Base-by-base conservation (phyloP, 2,888 invertebrate species). In the Drosophila conformis region DNA sequence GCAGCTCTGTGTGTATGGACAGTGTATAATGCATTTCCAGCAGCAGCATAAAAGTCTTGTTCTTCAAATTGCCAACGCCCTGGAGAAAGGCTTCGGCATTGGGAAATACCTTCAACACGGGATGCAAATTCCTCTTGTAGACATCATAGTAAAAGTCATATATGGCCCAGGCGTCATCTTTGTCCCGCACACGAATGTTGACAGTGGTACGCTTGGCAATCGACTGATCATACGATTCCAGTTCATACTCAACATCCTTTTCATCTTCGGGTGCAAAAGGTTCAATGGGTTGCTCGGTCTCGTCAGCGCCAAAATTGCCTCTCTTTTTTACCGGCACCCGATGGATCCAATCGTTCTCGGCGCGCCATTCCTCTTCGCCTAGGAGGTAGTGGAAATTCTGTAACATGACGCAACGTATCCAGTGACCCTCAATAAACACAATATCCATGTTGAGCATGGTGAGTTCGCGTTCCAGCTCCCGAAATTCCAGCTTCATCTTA, bases 341-440 rank as follows among this genome's bases (percentile, higher is more conserved):
- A 71, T 93, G 93, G 25, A 93, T 93, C 93, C 93, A 93, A 67
- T 93, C 93, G 53, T 93, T 31, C 54, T 91, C 81, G 4, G 83
- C 67, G 0, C 93, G 91, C 93, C 93, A 93, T 31, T 91, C 92
- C 51, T 90, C 83, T 31, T 92, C 92, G 1, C 91, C 92, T n/a
- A 93, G 68, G 15, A 93, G 71, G 65, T 93, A 93, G 21, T 93
- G 93, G 46, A 93, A 93, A 66, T 93, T 93, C 77, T 93, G 93
- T 59, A 93, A 54, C 84, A 93, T 92, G 0, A 89, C 90, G 25
- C 91, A 88, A 2, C 89, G 87, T 49, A 92, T 91, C 92, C 92
- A 93, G 60, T 92, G 90, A 4, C 91, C 91, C 68, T 93, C 93
- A 25, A 91, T 91, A 33, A 91, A 93, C 5, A 93, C 92, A 51